phyloP scores from a whole-genome alignment of 2,888 invertebrate genomes.

The Melieria omissa region DNA sequence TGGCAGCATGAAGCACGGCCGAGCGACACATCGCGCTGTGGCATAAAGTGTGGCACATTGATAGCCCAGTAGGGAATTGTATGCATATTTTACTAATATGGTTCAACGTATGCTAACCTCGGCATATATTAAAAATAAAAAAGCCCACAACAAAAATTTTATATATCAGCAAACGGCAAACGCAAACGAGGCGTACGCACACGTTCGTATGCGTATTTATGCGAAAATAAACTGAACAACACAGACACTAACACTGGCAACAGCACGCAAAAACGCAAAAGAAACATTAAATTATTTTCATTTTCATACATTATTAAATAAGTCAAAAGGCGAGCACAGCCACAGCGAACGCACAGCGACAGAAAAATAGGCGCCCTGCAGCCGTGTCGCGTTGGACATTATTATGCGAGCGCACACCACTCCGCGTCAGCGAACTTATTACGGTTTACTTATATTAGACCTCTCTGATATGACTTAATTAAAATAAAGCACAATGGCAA shows the following conservation, averaged over 20 bases:
- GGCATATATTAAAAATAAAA: constrained; percentile 38
- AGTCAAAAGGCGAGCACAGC: constrained; percentile 42
- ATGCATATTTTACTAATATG: constrained; percentile 36
- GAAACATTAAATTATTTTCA: not conserved
- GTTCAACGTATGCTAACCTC: constrained; percentile 39
- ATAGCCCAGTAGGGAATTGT: constrained; percentile 25
- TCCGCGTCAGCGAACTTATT: too few species aligned
- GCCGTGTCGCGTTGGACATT: too few species aligned
- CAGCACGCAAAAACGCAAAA: not conserved
- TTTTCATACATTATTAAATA: constrained; percentile 33
- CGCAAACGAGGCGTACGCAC: not conserved
- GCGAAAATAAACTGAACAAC: not conserved
- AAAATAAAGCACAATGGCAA: too few species aligned
- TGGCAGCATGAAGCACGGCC: too few species aligned
- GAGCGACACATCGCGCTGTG: too few species aligned
- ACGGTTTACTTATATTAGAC: too few species aligned
- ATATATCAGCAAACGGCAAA: not conserved
- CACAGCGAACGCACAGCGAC: not conserved
- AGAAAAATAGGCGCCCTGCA: not conserved
- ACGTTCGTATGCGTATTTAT: not conserved
- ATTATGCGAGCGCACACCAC: too few species aligned
- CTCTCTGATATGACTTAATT: too few species aligned
- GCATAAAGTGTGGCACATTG: not conserved
- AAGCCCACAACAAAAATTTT: not conserved
- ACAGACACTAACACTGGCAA: not conserved